phyloP scores from a whole-genome alignment of 2,797 vertebrate species.

The Urophycis tenuis region DNA sequence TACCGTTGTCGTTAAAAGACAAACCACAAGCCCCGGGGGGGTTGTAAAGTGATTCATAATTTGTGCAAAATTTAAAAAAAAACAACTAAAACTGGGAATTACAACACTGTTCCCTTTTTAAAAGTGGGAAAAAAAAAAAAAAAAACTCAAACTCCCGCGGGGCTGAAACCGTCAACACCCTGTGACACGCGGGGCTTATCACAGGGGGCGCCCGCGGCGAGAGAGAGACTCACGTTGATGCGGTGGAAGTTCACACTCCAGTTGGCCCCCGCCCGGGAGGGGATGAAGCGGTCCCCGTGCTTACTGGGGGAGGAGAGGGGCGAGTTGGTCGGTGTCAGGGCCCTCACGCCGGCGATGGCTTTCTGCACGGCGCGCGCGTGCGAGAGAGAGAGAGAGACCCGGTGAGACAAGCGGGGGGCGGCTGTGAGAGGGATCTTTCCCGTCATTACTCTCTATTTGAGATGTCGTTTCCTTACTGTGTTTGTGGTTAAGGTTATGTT shows the following conservation, averaged over 20 bases:
- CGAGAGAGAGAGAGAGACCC: slow-evolving; percentile 6
- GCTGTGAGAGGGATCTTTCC: neutral
- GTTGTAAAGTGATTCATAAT: neutral
- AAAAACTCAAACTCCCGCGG: too few species aligned
- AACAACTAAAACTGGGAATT: neutral
- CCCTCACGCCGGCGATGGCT: slow-evolving; percentile 81
- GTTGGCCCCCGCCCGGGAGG: slow-evolving; percentile 94
- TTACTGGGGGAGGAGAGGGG: slow-evolving; percentile 96
- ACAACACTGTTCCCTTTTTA: neutral
- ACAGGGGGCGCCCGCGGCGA: too few species aligned
- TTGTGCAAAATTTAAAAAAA: neutral
- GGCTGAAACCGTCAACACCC: neutral
- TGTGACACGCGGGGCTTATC: too few species aligned
- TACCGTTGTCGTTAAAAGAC: neutral
- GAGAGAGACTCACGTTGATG: slow-evolving; percentile 82
- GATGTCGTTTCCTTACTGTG: too few species aligned
- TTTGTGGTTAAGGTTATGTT: too few species aligned
- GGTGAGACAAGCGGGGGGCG: neutral
- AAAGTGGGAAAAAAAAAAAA: neutral
- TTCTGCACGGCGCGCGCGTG: slow-evolving; percentile 59
- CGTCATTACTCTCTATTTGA: too few species aligned
- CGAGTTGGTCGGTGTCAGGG: slow-evolving; percentile 90
- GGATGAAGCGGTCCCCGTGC: slow-evolving; percentile 95
- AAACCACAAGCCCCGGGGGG: neutral
- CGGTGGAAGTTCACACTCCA: slow-evolving; percentile 99